Base-by-base conservation (phyloP, 1,140 invertebrate species). In the Drosophila arizonae region DNA sequence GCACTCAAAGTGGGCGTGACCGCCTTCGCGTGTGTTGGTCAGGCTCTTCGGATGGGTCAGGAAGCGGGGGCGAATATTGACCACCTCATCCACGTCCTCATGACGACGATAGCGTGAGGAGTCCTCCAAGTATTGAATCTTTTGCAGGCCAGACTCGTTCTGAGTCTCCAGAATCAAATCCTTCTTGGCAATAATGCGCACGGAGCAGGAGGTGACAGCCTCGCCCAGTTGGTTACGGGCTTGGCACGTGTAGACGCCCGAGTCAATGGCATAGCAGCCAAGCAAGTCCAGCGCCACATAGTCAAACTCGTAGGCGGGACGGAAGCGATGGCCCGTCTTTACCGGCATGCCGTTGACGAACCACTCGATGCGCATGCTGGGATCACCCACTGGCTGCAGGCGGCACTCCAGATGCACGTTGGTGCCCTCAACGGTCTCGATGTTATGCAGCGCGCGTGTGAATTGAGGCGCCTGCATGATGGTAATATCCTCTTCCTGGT, bases 1-100 rank as follows among this genome's bases (percentile, higher is more conserved):
- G 90, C 97, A 98, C 93, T 99, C 98, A 93, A 99, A 99, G 90
- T 99, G 98, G 57, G 97, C 97, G 81, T 98, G 96, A 77, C 98
- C 95, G 50, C 97, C 96, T 94, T 99, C 98, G 64, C 95, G 93
- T 41, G 98, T 94, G 80, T 96, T 96, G 75, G 96, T 96, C 58
- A 96, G 93, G 57, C 94, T 96, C 91, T 98, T 97, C 5, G 97
- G 96, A 89, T 96, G 95, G 0, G 96, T 97, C 3, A 98, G 92
- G 92, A 98, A 98, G 71, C 94, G 94, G 0, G 97, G 97, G 84
- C 95, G 96, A 6, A 97, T 94, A 77, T 95, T 96, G 6, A 97
- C 94, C 45, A 95, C 93, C 92, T 98, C 97, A 85, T 98, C 97
- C 17, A 97, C 93, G 33, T 95, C 93, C 90, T 97, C 96, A 64